Percentiles rank a stretch among this genome's conserved stretches.
phyloP scores from a whole-genome alignment of 1,140 invertebrate genomes.

The Asbolus verrucosus region DNA sequence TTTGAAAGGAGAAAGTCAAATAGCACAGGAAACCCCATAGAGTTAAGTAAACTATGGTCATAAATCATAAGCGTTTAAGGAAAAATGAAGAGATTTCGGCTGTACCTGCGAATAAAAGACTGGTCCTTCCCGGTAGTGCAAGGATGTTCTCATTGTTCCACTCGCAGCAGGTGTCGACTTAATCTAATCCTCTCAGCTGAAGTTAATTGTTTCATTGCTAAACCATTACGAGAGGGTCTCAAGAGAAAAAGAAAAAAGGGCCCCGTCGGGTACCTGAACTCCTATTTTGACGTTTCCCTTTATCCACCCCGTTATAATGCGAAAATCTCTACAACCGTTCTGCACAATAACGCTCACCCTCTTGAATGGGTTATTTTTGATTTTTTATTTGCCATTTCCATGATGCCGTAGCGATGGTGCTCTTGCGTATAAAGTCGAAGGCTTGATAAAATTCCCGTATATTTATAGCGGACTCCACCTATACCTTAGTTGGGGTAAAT shows the following conservation, averaged over 20 bases:
- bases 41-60: conserved; percentile 9
- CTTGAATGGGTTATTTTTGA: conserved; percentile 41
- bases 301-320: not conserved
- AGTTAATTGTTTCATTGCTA: conserved; percentile 34
- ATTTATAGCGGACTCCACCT: conserved; percentile 46
- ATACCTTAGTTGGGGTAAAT: conserved; percentile 44
- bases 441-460: conserved; percentile 48
- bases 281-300: conserved; percentile 17
- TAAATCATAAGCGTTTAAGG: conserved; percentile 28
- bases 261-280: conserved; percentile 7
- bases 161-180: conserved; percentile 32
- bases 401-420: conserved; percentile 47
- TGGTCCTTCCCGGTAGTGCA: conserved; percentile 28
- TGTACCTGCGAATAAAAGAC: conserved; percentile 24
- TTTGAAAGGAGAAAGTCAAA: conserved; percentile 34
- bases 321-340: conserved; percentile 1
- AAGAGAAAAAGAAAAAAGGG: conserved; percentile 8
- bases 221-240: conserved; percentile 16
- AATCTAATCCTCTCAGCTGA: conserved; percentile 32
- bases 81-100: conserved; percentile 28
- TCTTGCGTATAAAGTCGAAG: conserved; percentile 27
- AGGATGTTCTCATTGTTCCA: conserved; percentile 17
- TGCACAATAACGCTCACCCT: conserved; percentile 14
- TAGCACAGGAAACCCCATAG: conserved; percentile 12
- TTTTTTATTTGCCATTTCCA: conserved; percentile 50